Conservation (phyloP, 2,797 vertebrate genomes). For the Chaetodon trifasciatus region DNA sequence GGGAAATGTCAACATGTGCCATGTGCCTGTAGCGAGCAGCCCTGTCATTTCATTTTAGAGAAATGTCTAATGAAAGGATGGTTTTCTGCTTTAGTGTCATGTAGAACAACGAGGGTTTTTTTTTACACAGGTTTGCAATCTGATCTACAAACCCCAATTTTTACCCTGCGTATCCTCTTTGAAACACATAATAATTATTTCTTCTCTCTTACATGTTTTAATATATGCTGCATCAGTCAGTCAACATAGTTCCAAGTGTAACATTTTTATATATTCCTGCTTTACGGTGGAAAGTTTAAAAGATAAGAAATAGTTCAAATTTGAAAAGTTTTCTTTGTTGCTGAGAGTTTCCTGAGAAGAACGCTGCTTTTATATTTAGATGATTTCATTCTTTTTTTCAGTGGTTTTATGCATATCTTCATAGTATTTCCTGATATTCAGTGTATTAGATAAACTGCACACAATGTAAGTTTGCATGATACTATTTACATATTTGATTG, state of each 20-base stretch:
- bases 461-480: too few relatives aligned
- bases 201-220: background rate
- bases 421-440: too few relatives aligned
- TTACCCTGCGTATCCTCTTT: background rate
- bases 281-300: background rate
- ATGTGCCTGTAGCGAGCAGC: slow-evolving; percentile 22
- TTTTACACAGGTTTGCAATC: background rate
- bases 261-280: background rate
- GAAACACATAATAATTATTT: background rate
- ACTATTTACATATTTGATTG: too few relatives aligned
- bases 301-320: background rate
- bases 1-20: slow-evolving; percentile 55
- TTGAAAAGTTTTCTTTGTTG: too few relatives aligned
- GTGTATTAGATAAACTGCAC: too few relatives aligned
- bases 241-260: background rate
- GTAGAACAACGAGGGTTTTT: slow-evolving; percentile 14
- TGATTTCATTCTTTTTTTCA: too few relatives aligned
- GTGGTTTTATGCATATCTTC: too few relatives aligned
- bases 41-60: slow-evolving; percentile 39
- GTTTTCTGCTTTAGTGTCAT: slow-evolving; percentile 17
- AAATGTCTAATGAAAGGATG: slow-evolving; percentile 21
- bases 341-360: too few relatives aligned
- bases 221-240: background rate
- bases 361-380: too few relatives aligned
- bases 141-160: slow-evolving; percentile 1